Conservation (phyloP, 1,140 invertebrate genomes). For the Holotrichia oblita region DNA sequence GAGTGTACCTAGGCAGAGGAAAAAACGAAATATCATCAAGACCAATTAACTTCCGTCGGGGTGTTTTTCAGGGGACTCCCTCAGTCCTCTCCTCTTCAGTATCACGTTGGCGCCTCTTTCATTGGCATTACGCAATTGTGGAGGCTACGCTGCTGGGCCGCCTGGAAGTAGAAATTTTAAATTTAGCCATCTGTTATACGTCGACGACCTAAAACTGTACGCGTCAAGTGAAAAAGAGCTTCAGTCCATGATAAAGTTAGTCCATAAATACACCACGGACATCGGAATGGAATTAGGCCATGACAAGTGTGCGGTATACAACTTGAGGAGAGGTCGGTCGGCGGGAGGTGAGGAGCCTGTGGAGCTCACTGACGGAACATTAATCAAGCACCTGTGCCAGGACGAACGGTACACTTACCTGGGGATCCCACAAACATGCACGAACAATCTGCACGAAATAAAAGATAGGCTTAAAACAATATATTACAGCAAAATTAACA, state of each 20-base stretch:
- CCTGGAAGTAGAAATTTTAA: neutral
- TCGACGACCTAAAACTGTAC: neutral
- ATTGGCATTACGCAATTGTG: neutral
- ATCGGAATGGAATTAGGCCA: too few relatives aligned
- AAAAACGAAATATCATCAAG: neutral
- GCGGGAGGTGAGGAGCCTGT: too few relatives aligned
- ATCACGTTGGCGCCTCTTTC: neutral
- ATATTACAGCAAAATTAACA: too few relatives aligned
- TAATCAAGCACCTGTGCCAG: too few relatives aligned
- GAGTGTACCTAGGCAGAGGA: neutral
- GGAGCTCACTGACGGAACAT: too few relatives aligned
- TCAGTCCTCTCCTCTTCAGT: neutral
- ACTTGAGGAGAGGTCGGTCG: too few relatives aligned
- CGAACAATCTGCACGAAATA: too few relatives aligned
- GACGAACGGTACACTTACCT: too few relatives aligned
- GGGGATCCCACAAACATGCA: too few relatives aligned
- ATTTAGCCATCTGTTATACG: neutral
- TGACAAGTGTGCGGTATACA: too few relatives aligned
- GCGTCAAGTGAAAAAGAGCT: slow-evolving; percentile 1
- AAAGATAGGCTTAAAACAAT: too few relatives aligned
- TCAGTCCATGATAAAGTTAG: neutral
- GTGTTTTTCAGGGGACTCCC: slow-evolving; percentile 8
- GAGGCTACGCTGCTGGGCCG: neutral
- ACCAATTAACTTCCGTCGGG: neutral
- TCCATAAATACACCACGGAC: too few relatives aligned